Evolutionary conservation across 2,113 vertebrate species (phyloP), one percentile per base, ranked within the genome.

Genomic region (Apteryx mantelli): DNA sequence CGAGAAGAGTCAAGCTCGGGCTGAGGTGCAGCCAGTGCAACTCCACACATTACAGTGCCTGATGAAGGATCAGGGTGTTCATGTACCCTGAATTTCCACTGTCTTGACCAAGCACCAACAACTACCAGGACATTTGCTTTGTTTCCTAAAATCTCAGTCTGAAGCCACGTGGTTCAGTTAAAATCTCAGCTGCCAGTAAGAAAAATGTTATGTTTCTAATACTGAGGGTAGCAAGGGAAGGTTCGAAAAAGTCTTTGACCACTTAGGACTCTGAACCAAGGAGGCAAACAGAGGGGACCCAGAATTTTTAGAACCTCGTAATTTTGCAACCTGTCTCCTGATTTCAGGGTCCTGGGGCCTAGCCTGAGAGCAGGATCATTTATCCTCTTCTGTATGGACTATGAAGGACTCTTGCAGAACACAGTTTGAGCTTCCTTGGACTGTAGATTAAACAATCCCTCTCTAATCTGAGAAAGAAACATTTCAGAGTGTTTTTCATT

Each of bases 391-490:
- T 64, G n/a, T 3, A 38, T 1, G 17, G 78, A 44, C 17, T 10
- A 12, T 36, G 6, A 63, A 82, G 58, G 58, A 46, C 18, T 36
- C n/a, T 61, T 69, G 65, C n/a, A 93, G 70, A 85, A 52, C 46
- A 53, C 36, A 85, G 32, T 44, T 81, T 5, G 61, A 89, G 66
- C 3, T 90, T 89, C 50, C 50, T 69, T 38, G 71, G 38, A 22
- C 42, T 80, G 25, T 7, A 86, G 16, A 7, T 65, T 85, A 71
- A 87, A 75, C 53, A 24, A 77, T 8, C 42, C 19, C 5, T 73
- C n/a, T 12, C 21, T 73, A 68, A 73, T 52, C 65, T 85, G 84
- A n/a, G 75, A 86, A 93, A 91, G 19, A 82, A 89, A 95, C 55
- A 38, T 80, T 78, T 93, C 30, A 12, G 63, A 56, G 20, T 71